Evolutionary conservation across 2,797 vertebrate species (phyloP).

Genomic region (Galagoides demidoff): DNA sequence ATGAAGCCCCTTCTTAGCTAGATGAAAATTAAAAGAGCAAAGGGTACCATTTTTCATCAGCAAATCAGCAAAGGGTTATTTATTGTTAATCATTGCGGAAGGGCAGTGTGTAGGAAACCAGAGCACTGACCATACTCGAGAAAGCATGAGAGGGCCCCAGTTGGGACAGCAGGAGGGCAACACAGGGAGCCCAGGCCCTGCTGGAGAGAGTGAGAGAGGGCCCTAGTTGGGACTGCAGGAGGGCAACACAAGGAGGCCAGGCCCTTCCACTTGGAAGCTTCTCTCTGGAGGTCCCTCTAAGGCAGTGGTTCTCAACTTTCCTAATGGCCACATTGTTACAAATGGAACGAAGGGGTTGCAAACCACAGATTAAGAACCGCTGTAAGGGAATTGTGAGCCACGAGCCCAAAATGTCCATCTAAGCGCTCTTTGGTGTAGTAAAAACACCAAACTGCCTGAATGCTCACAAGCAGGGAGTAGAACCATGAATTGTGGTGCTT

Average conservation of each 20-base stretch:
- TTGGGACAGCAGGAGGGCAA: rapidly evolving
- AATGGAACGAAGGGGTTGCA: no score
- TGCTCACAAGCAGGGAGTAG: background rate
- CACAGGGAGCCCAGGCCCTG: rapidly evolving
- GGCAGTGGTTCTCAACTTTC: no score
- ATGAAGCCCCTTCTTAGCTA: constrained; percentile 68
- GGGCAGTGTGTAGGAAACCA: background rate
- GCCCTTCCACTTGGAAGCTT: rapidly evolving
- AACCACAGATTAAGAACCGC: no score
- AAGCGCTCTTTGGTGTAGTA: background rate
- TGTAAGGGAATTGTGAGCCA: rapidly evolving
- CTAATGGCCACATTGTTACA: no score
- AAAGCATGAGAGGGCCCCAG: background rate
- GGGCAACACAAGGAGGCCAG: rapidly evolving
- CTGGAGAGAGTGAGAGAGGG: background rate
- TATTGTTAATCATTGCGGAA: background rate
- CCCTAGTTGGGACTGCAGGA: rapidly evolving
- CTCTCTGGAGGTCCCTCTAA: background rate
- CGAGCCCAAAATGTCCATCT: rapidly evolving
- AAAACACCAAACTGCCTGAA: no score
- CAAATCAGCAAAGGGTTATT: constrained; percentile 73
- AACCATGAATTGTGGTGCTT: background rate
- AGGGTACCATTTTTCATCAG: constrained; percentile 74
- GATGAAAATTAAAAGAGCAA: constrained; percentile 65
- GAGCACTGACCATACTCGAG: rapidly evolving